phyloP scores from a whole-genome alignment of 1,140 invertebrate species.

The Drosophila saltans region DNA sequence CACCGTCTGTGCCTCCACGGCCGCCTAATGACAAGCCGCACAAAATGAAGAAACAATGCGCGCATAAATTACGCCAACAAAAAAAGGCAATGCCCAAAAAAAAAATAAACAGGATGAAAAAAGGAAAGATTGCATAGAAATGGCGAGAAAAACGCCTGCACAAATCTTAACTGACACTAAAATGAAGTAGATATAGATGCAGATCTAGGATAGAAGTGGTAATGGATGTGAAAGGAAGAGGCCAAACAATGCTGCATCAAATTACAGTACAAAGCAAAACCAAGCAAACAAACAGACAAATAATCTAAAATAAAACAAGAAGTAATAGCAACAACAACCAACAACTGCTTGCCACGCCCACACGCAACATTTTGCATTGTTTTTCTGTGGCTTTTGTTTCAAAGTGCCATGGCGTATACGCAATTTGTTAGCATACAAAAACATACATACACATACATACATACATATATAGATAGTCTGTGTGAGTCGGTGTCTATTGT shows the following conservation, averaged over 20 bases:
- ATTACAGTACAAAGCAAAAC: constrained; percentile 72
- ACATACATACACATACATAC: neutral
- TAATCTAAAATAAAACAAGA: constrained; percentile 6
- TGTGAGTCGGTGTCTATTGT: constrained; percentile 64
- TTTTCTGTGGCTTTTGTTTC: constrained; percentile 72
- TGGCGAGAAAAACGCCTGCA: constrained; percentile 40
- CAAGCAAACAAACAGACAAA: constrained; percentile 47
- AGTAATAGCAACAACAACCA: neutral
- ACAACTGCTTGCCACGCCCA: constrained; percentile 40
- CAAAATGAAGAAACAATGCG: constrained; percentile 78
- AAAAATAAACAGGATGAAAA: neutral
- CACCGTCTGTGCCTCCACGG: neutral
- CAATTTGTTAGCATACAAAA: constrained; percentile 53
- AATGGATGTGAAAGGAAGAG: constrained; percentile 27
- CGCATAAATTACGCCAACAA: constrained; percentile 70
- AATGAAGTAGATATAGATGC: constrained; percentile 15
- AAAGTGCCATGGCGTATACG: constrained; percentile 79
- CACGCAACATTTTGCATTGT: constrained; percentile 44
- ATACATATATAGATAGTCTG: constrained; percentile 18
- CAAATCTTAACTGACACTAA: constrained; percentile 63
- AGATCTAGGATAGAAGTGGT: constrained; percentile 15
- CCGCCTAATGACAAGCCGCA: constrained; percentile 62
- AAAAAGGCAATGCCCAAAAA: constrained; percentile 31
- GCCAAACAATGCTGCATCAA: constrained; percentile 77
- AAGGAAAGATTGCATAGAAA: constrained; percentile 64